phyloP scores from a whole-genome alignment of 1,140 invertebrate genomes.

The Vollenhovia emeryi region DNA sequence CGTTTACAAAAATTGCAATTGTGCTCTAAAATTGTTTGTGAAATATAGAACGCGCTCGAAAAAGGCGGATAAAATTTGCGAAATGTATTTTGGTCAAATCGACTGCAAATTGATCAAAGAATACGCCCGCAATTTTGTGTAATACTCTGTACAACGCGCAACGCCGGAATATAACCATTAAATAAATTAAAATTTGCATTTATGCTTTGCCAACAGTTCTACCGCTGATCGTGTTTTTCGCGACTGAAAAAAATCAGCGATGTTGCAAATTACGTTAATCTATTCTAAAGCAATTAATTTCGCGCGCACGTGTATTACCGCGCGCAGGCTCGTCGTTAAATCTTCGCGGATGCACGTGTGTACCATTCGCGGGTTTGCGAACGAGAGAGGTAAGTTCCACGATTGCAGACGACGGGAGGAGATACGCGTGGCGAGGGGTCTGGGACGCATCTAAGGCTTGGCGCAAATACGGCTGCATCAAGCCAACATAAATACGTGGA shows the following conservation, averaged over 20 bases:
- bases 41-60: neutral
- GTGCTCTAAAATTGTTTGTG: constrained; percentile 15
- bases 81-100: constrained; percentile 51
- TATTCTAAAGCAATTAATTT: constrained; percentile 71
- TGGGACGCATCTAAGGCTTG: constrained; percentile 58
- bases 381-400: constrained; percentile 51
- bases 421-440: neutral
- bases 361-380: constrained; percentile 32
- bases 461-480: constrained; percentile 72
- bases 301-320: constrained; percentile 32
- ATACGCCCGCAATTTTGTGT: constrained; percentile 20
- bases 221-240: constrained; percentile 33
- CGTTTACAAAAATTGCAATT: constrained; percentile 9
- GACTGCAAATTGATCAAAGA: constrained; percentile 49
- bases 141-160: constrained; percentile 3
- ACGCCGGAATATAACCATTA: constrained; percentile 25
- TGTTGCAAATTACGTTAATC: constrained; percentile 65
- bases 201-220: constrained; percentile 45
- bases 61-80: neutral
- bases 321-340: constrained; percentile 56
- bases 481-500: constrained; percentile 69
- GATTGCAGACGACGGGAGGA: neutral
- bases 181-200: constrained; percentile 60
- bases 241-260: constrained; percentile 59
- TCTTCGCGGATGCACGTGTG: constrained; percentile 54